Conservation (phyloP, 2,113 vertebrate species). For the Aptenodytes patagonicus region DNA sequence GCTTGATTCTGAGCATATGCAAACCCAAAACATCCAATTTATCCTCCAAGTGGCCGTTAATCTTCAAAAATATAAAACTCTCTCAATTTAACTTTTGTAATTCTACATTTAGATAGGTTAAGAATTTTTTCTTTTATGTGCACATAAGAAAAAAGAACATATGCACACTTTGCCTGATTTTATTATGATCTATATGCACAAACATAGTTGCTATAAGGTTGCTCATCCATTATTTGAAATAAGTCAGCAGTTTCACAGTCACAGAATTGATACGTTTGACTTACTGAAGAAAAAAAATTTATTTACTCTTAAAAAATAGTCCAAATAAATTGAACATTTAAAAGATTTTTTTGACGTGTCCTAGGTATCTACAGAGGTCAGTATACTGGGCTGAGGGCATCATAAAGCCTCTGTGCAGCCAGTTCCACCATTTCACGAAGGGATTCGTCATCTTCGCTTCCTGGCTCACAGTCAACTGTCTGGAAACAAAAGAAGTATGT, state of each 20-base stretch:
- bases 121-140: not conserved
- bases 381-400: slow-evolving; percentile 83
- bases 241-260: not conserved
- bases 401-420: slow-evolving; percentile 87
- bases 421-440: slow-evolving; percentile 90
- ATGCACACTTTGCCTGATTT: not conserved
- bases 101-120: not conserved
- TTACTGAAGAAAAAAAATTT: not conserved
- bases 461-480: slow-evolving; percentile 84
- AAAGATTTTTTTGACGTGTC: not conserved
- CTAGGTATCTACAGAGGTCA: slow-evolving; percentile 60
- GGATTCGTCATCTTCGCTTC: slow-evolving; percentile 84
- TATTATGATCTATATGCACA: not conserved
- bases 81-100: not conserved
- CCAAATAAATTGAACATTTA: not conserved
- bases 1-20: not conserved
- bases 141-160: not conserved
- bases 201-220: not conserved
- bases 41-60: not conserved
- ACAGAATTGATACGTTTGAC: not conserved
- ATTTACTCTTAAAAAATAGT: slow-evolving; percentile 36
- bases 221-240: not conserved
- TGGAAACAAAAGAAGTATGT: slow-evolving; percentile 39
- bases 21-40: not conserved
- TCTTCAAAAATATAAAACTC: not conserved